phyloP scores from a whole-genome alignment of 2,888 invertebrate genomes.

The Plagiodera versicolora region DNA sequence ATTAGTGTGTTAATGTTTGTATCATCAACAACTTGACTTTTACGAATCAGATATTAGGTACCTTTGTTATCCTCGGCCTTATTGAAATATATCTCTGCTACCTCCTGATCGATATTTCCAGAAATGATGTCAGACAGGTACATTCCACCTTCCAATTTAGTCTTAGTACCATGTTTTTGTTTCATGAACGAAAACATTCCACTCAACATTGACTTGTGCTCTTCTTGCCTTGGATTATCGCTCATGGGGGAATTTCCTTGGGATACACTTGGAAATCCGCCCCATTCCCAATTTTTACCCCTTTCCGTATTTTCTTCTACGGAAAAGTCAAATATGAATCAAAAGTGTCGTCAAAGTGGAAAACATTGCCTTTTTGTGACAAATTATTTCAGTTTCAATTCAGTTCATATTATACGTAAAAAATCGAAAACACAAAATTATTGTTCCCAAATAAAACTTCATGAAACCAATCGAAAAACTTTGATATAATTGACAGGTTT shows the following conservation, averaged over 20 bases:
- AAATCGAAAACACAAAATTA: no score
- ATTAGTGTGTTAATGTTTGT: no score
- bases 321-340: background rate
- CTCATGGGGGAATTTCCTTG: conserved; percentile 42
- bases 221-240: conserved; percentile 40
- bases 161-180: conserved; percentile 56
- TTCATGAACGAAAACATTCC: conserved; percentile 94
- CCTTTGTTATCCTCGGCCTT: conserved; percentile 43
- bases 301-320: conserved; percentile 44
- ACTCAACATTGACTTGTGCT: conserved; percentile 73
- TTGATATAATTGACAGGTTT: no score
- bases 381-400: no score
- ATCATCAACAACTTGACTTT: no score
- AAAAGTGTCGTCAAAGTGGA: no score
- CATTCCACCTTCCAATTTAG: conserved; percentile 68
- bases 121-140: conserved; percentile 91
- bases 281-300: conserved; percentile 85
- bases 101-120: conserved; percentile 89
- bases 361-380: no score
- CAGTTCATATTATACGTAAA: no score
- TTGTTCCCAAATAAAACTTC: no score
- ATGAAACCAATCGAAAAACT: no score
- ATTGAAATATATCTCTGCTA: conserved; percentile 85
- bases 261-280: conserved; percentile 70
- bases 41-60: background rate